Conservation (phyloP, 2,888 invertebrate genomes). For the Drosophila rellima region DNA sequence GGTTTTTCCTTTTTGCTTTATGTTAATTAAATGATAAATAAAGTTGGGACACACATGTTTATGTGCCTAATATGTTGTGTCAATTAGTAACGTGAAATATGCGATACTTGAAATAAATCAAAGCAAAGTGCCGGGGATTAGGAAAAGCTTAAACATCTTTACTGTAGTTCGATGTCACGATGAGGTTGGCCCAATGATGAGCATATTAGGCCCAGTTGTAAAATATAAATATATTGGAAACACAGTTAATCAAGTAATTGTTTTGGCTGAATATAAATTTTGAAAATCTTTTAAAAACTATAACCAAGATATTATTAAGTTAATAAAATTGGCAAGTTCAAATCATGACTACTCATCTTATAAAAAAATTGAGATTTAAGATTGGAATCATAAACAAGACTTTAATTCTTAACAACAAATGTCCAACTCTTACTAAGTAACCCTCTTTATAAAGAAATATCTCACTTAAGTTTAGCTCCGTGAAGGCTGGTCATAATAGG, state of each 20-base stretch:
- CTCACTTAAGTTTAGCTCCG: constrained; percentile 3
- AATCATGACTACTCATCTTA: no score
- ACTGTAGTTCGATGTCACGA: not conserved
- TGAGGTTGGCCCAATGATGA: not conserved
- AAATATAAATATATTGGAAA: not conserved
- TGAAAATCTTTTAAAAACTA: no score
- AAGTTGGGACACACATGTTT: constrained; percentile 51
- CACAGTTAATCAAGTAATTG: no score
- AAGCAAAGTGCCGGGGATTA: constrained; percentile 1
- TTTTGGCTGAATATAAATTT: no score
- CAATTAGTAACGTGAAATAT: constrained; percentile 67
- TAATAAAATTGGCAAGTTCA: no score
- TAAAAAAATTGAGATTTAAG: not conserved
- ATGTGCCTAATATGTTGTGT: constrained; percentile 56
- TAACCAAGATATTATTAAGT: no score
- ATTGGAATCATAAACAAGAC: not conserved
- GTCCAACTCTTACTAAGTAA: not conserved
- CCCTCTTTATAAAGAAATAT: not conserved
- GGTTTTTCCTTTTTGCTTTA: constrained; percentile 36
- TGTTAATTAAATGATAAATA: constrained; percentile 78
- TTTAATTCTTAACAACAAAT: not conserved
- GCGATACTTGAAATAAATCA: constrained; percentile 37
- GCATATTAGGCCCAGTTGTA: not conserved
- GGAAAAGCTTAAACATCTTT: not conserved
- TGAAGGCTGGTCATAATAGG: constrained; percentile 1